A percentile compares a stretch with the other conserved stretches of the same genome.
Evolutionary conservation across 2,888 invertebrate species (phyloP).

Genomic region (Heliconius erato): DNA sequence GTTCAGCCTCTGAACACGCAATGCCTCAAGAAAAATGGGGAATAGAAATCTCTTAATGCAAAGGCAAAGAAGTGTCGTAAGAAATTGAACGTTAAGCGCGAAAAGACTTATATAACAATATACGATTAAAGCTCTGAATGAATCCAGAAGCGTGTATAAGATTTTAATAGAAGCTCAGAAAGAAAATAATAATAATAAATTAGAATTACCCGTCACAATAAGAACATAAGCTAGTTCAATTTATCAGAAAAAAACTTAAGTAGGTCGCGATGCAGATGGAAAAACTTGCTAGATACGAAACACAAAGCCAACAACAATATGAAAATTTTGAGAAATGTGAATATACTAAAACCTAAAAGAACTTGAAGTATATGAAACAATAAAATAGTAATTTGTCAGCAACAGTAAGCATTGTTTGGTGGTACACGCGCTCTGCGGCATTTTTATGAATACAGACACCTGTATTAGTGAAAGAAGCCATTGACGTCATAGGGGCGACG

Average conservation of each 20-base stretch:
- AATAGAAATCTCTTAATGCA: no score
- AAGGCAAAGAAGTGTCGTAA: no score
- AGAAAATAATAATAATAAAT: not conserved
- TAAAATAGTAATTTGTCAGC: conserved; percentile 24
- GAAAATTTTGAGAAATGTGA: not conserved
- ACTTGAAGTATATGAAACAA: conserved; percentile 5
- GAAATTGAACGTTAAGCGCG: no score
- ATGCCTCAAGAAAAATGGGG: no score
- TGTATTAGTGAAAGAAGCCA: conserved; percentile 82
- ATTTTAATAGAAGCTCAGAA: no score
- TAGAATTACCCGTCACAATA: not conserved
- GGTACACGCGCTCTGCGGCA: conserved; percentile 54
- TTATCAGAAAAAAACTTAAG: not conserved
- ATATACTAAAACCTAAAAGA: not conserved
- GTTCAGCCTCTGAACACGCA: no score
- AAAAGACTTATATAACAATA: no score
- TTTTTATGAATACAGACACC: conserved; percentile 69
- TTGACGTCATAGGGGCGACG: conserved; percentile 82
- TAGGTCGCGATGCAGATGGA: conserved; percentile 3
- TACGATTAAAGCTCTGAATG: no score
- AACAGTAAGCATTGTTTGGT: conserved; percentile 37
- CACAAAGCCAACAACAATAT: not conserved
- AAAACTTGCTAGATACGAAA: not conserved
- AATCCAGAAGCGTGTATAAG: no score
- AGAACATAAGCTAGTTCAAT: not conserved